Evolutionary conservation across 2,888 invertebrate species (phyloP), one percentile per base, ranked within the genome.

Genomic region (Hoplodrina ambigua): DNA sequence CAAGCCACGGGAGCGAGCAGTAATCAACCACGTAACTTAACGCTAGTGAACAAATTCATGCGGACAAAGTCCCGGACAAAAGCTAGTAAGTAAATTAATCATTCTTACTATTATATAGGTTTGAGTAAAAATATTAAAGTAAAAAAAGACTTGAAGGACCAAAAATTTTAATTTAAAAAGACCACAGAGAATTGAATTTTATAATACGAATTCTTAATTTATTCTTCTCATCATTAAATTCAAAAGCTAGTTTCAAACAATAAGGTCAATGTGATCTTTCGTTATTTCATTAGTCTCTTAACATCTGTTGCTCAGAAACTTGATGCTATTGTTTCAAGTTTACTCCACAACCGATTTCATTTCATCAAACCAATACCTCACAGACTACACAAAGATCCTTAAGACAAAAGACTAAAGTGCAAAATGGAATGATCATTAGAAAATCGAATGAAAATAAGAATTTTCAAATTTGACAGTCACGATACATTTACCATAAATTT

Each of bases 261-360:
- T 57, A 65, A 60, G 65, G 65, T 52, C 67, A 61, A 30, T 69
- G 41, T 66, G 57, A 79, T 76, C 72, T 78, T 82, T 86, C 84
- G 85, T 89, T 88, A 89, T 92, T 93, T 92, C 90, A 92, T 93
- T 92, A 92, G 78, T 85, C 87, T 87, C 87, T 83, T 86, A 91
- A 88, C 93, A 93, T 93, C 93, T 93, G 92, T 90, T 92, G 90
- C 92, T 91, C 86, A 87, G 86, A 90, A 92, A 92, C 90, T 92
- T 90, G 89, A 89, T 87, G 90, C 89, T 89, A 85, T 90, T 91
- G 90, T 90, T 90, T 89, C 84, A 91, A 92, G 88, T 92, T 91
- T 88, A 87, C 85, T 88, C 77, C 78, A 66, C 81, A 84, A 84
- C 86, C 78, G 83, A 85, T 85, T 83, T 81, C 80, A 84, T 79